Conservation (phyloP, 2,888 invertebrate species). For the Tinea trinotella region DNA sequence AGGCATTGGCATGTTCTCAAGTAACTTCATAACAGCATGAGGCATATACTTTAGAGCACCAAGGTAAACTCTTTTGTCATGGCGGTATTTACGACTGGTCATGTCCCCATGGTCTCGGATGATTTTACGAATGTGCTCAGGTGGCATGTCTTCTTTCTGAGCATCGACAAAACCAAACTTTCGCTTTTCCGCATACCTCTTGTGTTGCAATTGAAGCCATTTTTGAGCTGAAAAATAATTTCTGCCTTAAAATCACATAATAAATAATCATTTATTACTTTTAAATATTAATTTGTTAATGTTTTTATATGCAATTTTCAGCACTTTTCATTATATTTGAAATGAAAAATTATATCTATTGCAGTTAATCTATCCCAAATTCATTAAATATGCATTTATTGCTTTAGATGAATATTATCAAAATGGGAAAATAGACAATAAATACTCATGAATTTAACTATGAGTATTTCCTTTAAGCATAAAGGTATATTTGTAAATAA, state of each 20-base stretch:
- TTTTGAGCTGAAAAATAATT: conserved; percentile 79
- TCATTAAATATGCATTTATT: background rate
- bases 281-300: conserved; percentile 21
- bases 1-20: conserved; percentile 99
- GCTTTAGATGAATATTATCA: conserved; percentile 5
- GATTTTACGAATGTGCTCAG: conserved; percentile 98
- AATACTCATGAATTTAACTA: background rate
- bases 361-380: conserved; percentile 20
- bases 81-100: conserved; percentile 98
- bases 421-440: background rate
- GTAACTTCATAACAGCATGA: conserved; percentile 97
- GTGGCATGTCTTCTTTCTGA: conserved; percentile 99
- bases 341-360: conserved; percentile 45
- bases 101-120: conserved; percentile 99
- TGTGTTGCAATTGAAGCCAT: conserved; percentile 99
- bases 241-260: background rate
- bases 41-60: conserved; percentile 99
- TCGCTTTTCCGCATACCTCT: conserved; percentile 97
- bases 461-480: too few species aligned
- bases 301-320: conserved; percentile 44
- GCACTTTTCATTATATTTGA: conserved; percentile 43
- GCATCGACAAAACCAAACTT: conserved; percentile 99
- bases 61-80: conserved; percentile 98
- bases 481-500: too few species aligned
- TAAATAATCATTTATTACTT: background rate